Evolutionary conservation across 2,888 invertebrate species (phyloP).

Genomic region (Adelognathus sp.): DNA sequence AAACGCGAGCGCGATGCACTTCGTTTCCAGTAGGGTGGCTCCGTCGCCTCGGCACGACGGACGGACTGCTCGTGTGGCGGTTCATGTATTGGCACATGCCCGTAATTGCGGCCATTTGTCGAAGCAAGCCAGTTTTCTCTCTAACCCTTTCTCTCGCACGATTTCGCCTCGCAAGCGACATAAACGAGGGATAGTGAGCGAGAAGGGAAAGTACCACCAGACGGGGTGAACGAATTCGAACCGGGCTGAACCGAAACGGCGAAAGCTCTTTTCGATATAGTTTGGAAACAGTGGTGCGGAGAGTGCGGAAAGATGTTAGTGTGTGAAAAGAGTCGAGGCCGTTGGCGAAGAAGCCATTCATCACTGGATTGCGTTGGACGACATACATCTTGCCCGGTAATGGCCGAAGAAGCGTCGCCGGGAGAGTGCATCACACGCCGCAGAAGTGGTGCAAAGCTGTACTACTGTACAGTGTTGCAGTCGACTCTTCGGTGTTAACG

Average conservation of each 20-base stretch:
- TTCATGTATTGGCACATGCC: conserved; percentile 76
- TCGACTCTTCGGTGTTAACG: conserved; percentile 41
- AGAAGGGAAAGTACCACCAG: conserved; percentile 54
- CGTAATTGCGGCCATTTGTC: conserved; percentile 78
- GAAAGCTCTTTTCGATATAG: too few relatives aligned
- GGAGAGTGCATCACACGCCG: too few relatives aligned
- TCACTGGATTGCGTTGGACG: conserved; percentile 75
- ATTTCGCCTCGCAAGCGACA: conserved; percentile 2
- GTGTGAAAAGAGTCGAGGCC: too few relatives aligned
- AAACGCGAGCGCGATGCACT: conserved; percentile 50
- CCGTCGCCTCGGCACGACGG: conserved; percentile 44
- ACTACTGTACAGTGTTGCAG: too few relatives aligned
- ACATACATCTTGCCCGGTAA: conserved; percentile 70
- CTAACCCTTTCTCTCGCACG: neutral
- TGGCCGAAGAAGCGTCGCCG: conserved; percentile 43
- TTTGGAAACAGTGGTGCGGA: too few relatives aligned
- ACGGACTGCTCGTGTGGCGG: conserved; percentile 42
- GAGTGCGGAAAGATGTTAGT: too few relatives aligned
- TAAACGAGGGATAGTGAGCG: conserved; percentile 39
- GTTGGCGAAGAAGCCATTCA: conserved; percentile 74
- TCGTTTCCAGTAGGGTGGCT: conserved; percentile 37
- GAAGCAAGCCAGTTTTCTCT: conserved; percentile 51
- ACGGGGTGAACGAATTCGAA: too few relatives aligned
- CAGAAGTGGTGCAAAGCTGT: too few relatives aligned
- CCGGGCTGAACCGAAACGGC: too few relatives aligned